Conservation (phyloP, 2,113 vertebrate genomes). For the Odocoileus hemionus region DNA sequence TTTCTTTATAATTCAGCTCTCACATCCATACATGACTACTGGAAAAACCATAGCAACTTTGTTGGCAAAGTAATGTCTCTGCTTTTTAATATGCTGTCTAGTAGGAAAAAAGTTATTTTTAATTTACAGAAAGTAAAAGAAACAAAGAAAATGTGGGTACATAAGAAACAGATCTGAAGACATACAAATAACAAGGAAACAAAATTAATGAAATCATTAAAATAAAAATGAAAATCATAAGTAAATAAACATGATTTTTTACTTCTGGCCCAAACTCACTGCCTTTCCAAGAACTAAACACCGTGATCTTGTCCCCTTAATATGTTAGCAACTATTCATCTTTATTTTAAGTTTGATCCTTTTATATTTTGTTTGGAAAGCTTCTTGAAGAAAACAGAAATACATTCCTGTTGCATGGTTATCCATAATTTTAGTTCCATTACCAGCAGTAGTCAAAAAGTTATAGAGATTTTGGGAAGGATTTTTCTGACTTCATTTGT, state of each 20-base stretch:
- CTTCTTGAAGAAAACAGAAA: not conserved
- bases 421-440: not conserved
- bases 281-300: not conserved
- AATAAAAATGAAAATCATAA: not conserved
- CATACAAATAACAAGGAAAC: not conserved
- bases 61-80: not conserved
- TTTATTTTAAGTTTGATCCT: not conserved
- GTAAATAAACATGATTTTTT: not conserved
- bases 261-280: not conserved
- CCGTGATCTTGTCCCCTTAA: not conserved
- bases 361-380: not conserved
- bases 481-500: not conserved
- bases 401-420: not conserved
- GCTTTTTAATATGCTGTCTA: not conserved
- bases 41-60: not conserved
- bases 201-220: not conserved
- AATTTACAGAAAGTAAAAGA: slow-evolving; percentile 20
- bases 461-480: not conserved
- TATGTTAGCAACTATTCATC: not conserved
- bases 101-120: not conserved
- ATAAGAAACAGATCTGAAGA: not conserved
- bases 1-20: not conserved
- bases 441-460: not conserved
- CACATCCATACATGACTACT: not conserved
- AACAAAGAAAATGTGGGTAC: not conserved